Base-by-base conservation (phyloP, 2,888 invertebrate species). In the Pseudococcus viburni region DNA sequence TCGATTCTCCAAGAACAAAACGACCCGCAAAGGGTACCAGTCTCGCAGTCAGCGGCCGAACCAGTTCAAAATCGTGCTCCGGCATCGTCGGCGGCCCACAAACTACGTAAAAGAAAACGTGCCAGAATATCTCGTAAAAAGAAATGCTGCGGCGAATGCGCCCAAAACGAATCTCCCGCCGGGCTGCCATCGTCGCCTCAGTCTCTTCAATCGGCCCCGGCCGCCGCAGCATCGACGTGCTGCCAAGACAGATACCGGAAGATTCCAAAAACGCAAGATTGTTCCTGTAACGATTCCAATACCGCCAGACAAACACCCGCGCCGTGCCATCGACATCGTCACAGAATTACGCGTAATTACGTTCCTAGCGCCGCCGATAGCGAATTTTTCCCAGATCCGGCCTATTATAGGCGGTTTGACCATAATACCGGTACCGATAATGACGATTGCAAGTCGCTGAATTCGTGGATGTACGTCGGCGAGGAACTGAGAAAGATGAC, bases 401-500 rank as follows among this genome's bases (percentile, higher is more conserved):
- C 26, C 15, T 73, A 73, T 17, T 39, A 17, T 3, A 15, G 73
- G 17, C 33, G 85, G 4, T 33, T 55, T n/a, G 85, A 59, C 86
- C 19, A 33, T 19, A 17, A 33, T 33, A 33, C 26, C 26, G 68
- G 46, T 17, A 11, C 26, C 42, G 19, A 59, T 39, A 64, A n/a
- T 11, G 17, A n/a, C 22, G 68, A 86, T 42, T 86, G 87, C 33
- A 87, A 77, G 33, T 17, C 80, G 51, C 59, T 39, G 51, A 46
- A 48, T 17, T 83, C 80, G 80, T 88, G 88, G 33, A 33, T 83
- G 80, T 55, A 83, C n/a, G 59, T 88, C 0, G 83, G 83, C 55
- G 88, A 88, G n/a, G 88, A 88, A 22, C 42, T 88, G 55, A 77
- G 88, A 39, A 80, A 55, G 22, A 88, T 88, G 26, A 55, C 80